Percentiles rank a stretch among this genome's conserved stretches.
Conservation (phyloP, 30 jellyfish, hydroid and myxozoan genomes). For the Kudoa iwatai region DNA sequence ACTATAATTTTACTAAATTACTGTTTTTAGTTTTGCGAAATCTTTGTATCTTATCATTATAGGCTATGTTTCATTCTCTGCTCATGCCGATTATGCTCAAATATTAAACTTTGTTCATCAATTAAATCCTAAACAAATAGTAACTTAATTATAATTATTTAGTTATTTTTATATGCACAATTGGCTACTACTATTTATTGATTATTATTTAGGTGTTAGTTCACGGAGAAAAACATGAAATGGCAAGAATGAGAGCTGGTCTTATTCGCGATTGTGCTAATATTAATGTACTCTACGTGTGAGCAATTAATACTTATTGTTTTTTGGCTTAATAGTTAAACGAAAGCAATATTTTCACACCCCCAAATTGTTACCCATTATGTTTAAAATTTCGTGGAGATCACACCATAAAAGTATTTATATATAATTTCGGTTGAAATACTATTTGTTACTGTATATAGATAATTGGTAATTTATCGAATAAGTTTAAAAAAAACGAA, state of each 20-base stretch:
- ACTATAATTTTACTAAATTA: no score
- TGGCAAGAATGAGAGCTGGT: constrained; percentile 80
- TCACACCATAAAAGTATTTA: no score
- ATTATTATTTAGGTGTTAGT: constrained; percentile 13
- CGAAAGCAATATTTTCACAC: constrained; percentile 65
- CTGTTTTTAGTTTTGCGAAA: no score
- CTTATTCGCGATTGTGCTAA: constrained; percentile 58
- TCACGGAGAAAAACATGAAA: constrained; percentile 80
- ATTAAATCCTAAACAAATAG: constrained; percentile 70
- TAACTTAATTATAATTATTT: constrained; percentile 1
- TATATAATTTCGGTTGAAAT: no score
- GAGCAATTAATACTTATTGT: constrained; percentile 32
- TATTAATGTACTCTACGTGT: constrained; percentile 15
- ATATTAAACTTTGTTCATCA: constrained; percentile 39
- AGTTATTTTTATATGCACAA: no score
- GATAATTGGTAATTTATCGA: no score
- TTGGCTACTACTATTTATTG: neutral
- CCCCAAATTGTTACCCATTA: constrained; percentile 72
- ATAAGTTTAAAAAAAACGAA: no score
- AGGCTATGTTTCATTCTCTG: constrained; percentile 75
- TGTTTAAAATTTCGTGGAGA: no score
- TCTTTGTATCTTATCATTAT: constrained; percentile 1
- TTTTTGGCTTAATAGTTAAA: constrained; percentile 8
- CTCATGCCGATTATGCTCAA: constrained; percentile 92
- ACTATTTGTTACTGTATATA: no score